Evolutionary conservation across 2,113 vertebrate species (phyloP).

Genomic region (Carassius auratus): DNA sequence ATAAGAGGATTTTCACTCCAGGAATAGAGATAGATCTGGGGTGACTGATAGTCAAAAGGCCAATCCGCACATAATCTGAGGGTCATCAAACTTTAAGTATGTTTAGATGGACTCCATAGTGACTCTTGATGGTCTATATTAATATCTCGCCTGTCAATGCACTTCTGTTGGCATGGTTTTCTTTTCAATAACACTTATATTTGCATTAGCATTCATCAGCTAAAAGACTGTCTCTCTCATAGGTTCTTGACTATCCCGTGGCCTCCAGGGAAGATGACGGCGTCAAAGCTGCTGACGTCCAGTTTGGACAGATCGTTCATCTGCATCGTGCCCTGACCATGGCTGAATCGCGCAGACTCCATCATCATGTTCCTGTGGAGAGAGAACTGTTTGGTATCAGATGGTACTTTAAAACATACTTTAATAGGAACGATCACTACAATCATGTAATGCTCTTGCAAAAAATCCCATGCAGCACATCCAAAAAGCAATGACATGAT

Average conservation of each 20-base stretch:
- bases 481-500: not conserved
- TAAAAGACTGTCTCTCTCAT: conserved; percentile 61
- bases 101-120: not conserved
- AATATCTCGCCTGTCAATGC: not conserved
- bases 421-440: not conserved
- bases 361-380: conserved; percentile 71
- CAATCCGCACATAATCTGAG: not conserved
- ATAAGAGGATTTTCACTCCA: conserved; percentile 34
- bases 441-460: not conserved
- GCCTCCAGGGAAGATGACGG: conserved; percentile 76
- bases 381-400: not conserved
- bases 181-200: not conserved
- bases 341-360: conserved; percentile 74
- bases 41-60: not conserved
- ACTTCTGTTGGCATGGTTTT: not conserved
- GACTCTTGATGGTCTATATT: not conserved
- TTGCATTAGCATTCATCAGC: not conserved
- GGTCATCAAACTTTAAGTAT: not conserved
- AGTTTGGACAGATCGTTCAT: conserved; percentile 74
- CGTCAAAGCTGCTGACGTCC: conserved; percentile 74
- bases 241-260: conserved; percentile 75
- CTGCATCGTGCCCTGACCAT: conserved; percentile 69
- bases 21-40: conserved; percentile 34
- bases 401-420: not conserved
- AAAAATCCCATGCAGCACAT: not conserved